phyloP scores from a whole-genome alignment of 35 echinoderm and acorn worm species.

The Eucidaris tribuloides region DNA sequence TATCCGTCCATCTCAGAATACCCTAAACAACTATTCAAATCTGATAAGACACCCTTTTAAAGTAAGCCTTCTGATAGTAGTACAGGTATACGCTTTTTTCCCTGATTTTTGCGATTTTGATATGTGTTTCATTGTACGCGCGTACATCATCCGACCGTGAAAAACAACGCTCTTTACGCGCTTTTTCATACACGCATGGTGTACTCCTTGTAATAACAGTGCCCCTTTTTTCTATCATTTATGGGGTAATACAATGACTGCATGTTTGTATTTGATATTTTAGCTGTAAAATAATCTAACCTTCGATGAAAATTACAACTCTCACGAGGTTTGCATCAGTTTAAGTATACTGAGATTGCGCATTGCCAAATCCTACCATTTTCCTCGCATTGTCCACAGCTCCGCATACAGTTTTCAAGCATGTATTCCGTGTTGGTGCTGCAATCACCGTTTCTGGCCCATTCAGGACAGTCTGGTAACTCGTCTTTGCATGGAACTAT shows the following conservation, averaged over 20 bases:
- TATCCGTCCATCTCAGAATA: too few relatives aligned
- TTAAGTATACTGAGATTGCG: background rate
- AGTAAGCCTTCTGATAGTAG: too few relatives aligned
- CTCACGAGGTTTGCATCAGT: too few relatives aligned
- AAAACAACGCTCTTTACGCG: too few relatives aligned
- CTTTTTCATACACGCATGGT: too few relatives aligned
- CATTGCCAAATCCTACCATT: slow-evolving; percentile 5
- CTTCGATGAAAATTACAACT: too few relatives aligned
- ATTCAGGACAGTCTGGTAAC: background rate
- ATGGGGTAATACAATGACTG: background rate
- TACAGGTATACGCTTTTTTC: background rate
- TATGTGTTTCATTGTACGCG: too few relatives aligned
- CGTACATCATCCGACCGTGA: too few relatives aligned
- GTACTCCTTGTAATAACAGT: background rate
- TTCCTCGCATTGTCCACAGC: slow-evolving; percentile 33
- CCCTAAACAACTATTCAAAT: too few relatives aligned
- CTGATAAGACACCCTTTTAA: too few relatives aligned
- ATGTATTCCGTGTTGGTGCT: slow-evolving; percentile 27
- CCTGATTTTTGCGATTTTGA: too few relatives aligned
- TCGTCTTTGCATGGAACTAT: slow-evolving; percentile 23
- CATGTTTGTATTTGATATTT: background rate
- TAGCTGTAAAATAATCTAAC: background rate
- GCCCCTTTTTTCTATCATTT: background rate
- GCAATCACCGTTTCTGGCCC: slow-evolving; percentile 29
- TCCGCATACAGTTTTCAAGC: slow-evolving; percentile 23